Percentiles rank a stretch among this genome's conserved stretches.
phyloP scores from a whole-genome alignment of 2,113 vertebrate genomes.

The Trinectes maculatus region DNA sequence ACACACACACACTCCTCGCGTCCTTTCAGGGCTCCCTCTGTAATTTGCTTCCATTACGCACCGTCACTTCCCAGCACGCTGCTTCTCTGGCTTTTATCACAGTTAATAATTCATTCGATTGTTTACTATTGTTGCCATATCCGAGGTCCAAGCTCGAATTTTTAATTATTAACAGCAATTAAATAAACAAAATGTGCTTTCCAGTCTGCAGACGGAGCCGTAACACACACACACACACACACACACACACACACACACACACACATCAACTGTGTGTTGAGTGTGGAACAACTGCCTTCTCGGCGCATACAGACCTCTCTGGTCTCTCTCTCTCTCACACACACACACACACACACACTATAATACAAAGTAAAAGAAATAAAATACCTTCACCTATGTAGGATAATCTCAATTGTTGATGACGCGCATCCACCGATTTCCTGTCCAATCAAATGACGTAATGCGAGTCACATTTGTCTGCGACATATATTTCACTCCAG shows the following conservation, averaged over 20 bases:
- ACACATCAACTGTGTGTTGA: constrained; percentile 21
- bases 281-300: too few relatives aligned
- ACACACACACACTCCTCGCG: not conserved
- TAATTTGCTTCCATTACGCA: constrained; percentile 50
- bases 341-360: constrained; percentile 11
- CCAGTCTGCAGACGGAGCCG: constrained; percentile 40
- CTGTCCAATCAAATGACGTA: constrained; percentile 12
- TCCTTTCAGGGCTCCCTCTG: constrained; percentile 18
- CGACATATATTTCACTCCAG: constrained; percentile 58
- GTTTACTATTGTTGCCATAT: constrained; percentile 70
- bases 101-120: constrained; percentile 74
- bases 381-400: not conserved
- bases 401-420: not conserved
- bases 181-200: constrained; percentile 67
- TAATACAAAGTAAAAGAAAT: not conserved
- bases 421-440: not conserved
- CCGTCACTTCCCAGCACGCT: constrained; percentile 20
- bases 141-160: constrained; percentile 56
- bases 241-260: too few relatives aligned
- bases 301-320: constrained; percentile 2
- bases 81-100: constrained; percentile 54
- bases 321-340: too few relatives aligned
- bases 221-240: not conserved
- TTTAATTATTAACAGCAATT: constrained; percentile 74
- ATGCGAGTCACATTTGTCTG: constrained; percentile 37